These are phyloP conservation scores for Lithophane socia DNA, from an alignment of 2,888 invertebrate species.

Conservation along the genomic window DNA sequence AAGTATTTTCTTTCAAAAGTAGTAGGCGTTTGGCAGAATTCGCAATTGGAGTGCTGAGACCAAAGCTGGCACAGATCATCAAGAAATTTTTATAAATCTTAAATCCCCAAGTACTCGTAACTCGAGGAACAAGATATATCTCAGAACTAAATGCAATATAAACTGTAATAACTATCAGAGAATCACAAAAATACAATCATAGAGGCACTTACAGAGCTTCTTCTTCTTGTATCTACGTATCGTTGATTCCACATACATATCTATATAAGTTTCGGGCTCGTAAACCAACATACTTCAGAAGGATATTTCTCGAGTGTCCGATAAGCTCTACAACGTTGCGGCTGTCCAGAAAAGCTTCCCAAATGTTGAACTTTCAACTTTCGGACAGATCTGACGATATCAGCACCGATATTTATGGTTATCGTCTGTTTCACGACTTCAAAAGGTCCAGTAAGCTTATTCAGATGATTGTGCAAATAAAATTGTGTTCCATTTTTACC, in stretches of 20 bases:
- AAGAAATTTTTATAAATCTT: background rate
- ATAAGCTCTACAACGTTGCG: no score
- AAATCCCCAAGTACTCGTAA: background rate
- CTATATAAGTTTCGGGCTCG: no score
- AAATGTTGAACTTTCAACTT: slow-evolving; percentile 6
- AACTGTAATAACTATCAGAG: background rate
- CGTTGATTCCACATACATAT: no score
- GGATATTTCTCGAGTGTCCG: background rate
- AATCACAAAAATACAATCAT: background rate
- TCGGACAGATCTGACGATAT: background rate
- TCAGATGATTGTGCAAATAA: background rate
- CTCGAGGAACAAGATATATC: background rate
- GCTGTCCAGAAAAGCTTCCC: background rate
- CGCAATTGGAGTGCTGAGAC: background rate
- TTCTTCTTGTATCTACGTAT: background rate
- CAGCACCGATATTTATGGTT: background rate
- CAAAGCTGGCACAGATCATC: background rate
- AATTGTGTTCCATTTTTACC: no score
- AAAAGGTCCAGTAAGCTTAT: background rate
- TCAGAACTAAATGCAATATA: background rate
- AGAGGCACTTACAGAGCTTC: background rate
- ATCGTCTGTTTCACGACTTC: background rate
- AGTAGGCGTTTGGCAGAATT: background rate
- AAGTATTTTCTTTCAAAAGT: background rate
- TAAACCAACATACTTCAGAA: background rate